A percentile compares a stretch with the other conserved stretches of the same genome.
phyloP scores from a whole-genome alignment of 2,888 invertebrate genomes.

The Nemurella pictetii region DNA sequence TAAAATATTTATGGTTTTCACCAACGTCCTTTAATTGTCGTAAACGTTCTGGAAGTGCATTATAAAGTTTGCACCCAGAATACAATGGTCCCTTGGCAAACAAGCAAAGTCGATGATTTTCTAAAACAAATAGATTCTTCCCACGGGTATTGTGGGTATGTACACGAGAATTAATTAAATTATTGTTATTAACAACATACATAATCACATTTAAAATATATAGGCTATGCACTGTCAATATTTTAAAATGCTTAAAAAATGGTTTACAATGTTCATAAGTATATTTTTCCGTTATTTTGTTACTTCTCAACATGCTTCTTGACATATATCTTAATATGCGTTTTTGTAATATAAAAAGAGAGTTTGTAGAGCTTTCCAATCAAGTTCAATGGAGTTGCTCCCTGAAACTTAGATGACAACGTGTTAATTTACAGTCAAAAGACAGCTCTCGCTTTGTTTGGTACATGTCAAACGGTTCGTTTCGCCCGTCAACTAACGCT shows the following conservation, averaged over 20 bases:
- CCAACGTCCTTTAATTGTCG: background rate
- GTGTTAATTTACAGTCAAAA: background rate
- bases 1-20: too few species aligned
- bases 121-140: background rate
- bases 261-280: background rate
- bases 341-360: background rate
- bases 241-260: too few species aligned
- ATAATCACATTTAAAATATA: too few species aligned
- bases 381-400: background rate
- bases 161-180: too few species aligned
- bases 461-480: background rate
- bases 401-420: background rate
- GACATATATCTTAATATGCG: background rate
- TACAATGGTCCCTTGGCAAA: background rate
- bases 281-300: background rate
- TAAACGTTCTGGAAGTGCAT: background rate
- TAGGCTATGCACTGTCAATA: too few species aligned
- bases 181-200: too few species aligned
- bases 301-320: too few species aligned
- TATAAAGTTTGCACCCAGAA: background rate
- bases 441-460: too few species aligned
- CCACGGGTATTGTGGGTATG: background rate
- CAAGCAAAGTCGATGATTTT: background rate
- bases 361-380: constrained; percentile 66
- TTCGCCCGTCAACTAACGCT: background rate